A percentile compares a stretch with the other conserved stretches of the same genome.
phyloP scores from a whole-genome alignment of 2,888 invertebrate species.

The Melieria crassipennis region DNA sequence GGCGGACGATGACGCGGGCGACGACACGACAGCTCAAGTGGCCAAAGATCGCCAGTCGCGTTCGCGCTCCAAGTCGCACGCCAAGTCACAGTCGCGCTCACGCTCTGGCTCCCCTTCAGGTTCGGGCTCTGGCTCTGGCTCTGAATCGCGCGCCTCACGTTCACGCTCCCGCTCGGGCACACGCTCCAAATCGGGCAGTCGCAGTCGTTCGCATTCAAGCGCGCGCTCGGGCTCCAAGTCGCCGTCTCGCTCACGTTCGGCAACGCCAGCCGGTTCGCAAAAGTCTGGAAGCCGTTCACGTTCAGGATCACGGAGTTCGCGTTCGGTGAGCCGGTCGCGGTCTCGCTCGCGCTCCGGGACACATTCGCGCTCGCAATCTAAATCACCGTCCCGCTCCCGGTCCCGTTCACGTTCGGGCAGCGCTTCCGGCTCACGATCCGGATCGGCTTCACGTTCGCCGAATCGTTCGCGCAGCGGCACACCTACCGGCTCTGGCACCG shows the following conservation, averaged over 20 bases:
- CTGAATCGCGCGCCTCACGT: constrained; percentile 53
- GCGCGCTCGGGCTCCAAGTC: constrained; percentile 37
- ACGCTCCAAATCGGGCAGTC: constrained; percentile 38
- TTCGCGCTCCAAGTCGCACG: constrained; percentile 51
- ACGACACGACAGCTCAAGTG: constrained; percentile 54
- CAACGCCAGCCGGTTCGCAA: constrained; percentile 39
- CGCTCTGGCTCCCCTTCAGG: constrained; percentile 57
- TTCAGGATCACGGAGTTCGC: constrained; percentile 41
- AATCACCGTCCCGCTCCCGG: constrained; percentile 47
- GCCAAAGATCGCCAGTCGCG: constrained; percentile 45
- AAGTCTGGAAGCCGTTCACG: constrained; percentile 37
- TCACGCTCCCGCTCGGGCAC: constrained; percentile 43
- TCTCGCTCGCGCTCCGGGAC: constrained; percentile 41
- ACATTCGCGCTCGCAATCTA: constrained; percentile 39
- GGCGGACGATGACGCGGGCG: constrained; percentile 40
- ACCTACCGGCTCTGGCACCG: constrained; percentile 52
- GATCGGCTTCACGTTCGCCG: constrained; percentile 63
- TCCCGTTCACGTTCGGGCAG: constrained; percentile 59
- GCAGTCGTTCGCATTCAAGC: constrained; percentile 36
- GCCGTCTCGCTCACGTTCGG: constrained; percentile 40
- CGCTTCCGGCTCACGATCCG: constrained; percentile 53
- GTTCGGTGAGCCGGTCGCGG: constrained; percentile 13
- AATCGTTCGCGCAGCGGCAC: constrained; percentile 57
- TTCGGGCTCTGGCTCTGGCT: constrained; percentile 57
- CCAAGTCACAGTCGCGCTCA: constrained; percentile 58